Conservation (phyloP, 2,113 vertebrate genomes). For the Electrona antarctica region DNA sequence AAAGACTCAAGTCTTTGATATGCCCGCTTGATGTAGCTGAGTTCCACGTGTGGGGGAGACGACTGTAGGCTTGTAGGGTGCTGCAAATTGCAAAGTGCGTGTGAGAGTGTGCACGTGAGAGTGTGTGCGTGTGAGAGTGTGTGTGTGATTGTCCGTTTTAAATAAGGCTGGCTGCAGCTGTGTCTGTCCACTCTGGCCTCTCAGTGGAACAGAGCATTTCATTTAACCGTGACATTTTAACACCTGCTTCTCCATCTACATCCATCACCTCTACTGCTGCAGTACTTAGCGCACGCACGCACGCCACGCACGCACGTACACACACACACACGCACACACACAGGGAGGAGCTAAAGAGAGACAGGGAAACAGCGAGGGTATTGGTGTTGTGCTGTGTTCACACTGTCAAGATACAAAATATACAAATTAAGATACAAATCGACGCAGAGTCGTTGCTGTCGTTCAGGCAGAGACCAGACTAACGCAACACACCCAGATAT, state of each 20-base stretch:
- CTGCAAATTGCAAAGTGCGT: not conserved
- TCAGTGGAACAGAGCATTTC: conserved; percentile 62
- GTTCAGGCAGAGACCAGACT: too few relatives aligned
- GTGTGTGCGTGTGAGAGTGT: not conserved
- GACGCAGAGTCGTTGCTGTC: too few relatives aligned
- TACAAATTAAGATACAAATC: too few relatives aligned
- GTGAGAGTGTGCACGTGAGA: not conserved
- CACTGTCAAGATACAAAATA: too few relatives aligned
- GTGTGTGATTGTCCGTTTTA: conserved; percentile 34
- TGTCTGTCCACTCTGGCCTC: conserved; percentile 19
- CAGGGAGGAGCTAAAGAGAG: too few relatives aligned
- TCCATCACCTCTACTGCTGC: conserved; percentile 66
- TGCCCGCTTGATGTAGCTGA: not conserved
- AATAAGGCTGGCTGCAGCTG: conserved; percentile 52
- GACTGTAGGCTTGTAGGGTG: too few relatives aligned
- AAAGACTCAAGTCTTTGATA: not conserved
- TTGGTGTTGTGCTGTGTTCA: too few relatives aligned
- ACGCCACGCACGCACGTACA: too few relatives aligned
- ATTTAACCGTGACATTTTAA: conserved; percentile 73
- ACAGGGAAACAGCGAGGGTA: not conserved
- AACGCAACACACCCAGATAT: too few relatives aligned
- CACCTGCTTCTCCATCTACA: conserved; percentile 64
- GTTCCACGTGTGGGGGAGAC: too few relatives aligned
- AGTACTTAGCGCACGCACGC: conserved; percentile 57
- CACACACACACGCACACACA: too few relatives aligned